Evolutionary conservation across 2,888 invertebrate species (phyloP), one percentile per base, ranked within the genome.

Genomic region (Philonicus albiceps): DNA sequence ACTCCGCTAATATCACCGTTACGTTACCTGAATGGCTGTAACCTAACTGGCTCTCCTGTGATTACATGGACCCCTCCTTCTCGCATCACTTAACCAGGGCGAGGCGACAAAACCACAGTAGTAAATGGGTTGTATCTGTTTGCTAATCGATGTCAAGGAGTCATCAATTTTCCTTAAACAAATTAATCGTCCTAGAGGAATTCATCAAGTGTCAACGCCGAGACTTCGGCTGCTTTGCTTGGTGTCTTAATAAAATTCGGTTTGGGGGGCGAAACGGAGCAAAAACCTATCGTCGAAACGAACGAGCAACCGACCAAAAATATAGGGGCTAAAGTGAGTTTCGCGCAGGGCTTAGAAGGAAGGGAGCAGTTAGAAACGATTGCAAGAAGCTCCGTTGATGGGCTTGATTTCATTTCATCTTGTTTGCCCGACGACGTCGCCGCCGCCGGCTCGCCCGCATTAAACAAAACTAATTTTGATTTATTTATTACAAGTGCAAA

Each of bases 401-500:
- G 19, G 49, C 13, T 16, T 49, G 49, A 80, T 80, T 80, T 80
- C 49, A 53, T 80, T 80, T 80, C 31, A 13, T 80, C 31, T 19
- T 80, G 1, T 43, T 80, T 76, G 11, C 27, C 27, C 13, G 74
- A 31, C n/a, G 74, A 31, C 37, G 2, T 30, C 27, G n/a, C 74
- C 27, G n/a, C 74, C 27, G n/a, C 37, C 37, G 74, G 30, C 74
- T 30, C 37, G 31, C 30, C 37, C 31, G 31, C 37, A 53, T 80
- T 53, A 80, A 43, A 53, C 80, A 53, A 80, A 80, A 80, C 80
- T 80, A 80, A 80, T 80, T 80, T 80, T 80, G 43, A 80, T 80
- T 80, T 80, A 80, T 80, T 80, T 80, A 80, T 80, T 80, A 53
- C 80, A 80, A 80, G 80, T 80, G 80, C 80, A 80, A 80, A 80